Percentiles rank a stretch among this genome's conserved stretches.
Evolutionary conservation across 64 coral and sea anemone species (phyloP).

Genomic region (Pachyseris speciosa): DNA sequence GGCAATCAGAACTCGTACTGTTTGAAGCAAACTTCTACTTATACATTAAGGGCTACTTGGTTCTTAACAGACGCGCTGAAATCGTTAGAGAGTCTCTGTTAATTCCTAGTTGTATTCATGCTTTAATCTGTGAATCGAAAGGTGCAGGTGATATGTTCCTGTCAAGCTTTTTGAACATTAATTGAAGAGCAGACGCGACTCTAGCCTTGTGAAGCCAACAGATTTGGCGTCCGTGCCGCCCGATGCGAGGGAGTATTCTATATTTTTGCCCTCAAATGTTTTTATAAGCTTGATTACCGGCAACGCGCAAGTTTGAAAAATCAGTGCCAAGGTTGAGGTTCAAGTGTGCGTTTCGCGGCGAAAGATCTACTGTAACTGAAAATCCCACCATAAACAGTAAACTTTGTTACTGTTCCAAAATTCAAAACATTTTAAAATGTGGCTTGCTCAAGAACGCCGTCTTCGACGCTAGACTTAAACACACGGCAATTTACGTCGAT

Average conservation of each 20-base stretch:
- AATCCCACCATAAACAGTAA: not conserved
- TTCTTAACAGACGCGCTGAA: not conserved
- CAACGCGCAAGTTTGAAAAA: not conserved
- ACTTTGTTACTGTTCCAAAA: not conserved
- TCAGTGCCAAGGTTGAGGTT: not conserved
- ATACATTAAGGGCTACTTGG: not conserved
- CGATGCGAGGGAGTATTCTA: not conserved
- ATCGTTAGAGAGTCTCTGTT: not conserved
- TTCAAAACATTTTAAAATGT: not conserved
- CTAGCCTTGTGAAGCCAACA: not conserved
- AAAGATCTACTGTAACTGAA: not conserved
- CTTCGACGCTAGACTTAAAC: not conserved
- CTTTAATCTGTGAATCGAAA: not conserved
- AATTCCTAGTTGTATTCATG: not conserved
- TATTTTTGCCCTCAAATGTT: not conserved
- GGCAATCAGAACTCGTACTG: conserved; percentile 3
- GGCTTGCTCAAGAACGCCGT: not conserved
- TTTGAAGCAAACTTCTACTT: not conserved
- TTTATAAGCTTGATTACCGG: not conserved
- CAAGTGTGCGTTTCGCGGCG: not conserved
- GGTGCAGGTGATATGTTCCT: not conserved
- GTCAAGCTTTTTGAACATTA: not conserved
- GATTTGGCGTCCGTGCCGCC: conserved; percentile 18
- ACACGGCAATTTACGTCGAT: not conserved
- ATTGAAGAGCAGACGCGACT: conserved; percentile 11